phyloP scores from a whole-genome alignment of 2,888 invertebrate genomes.

The Scrobipalpa costella region DNA sequence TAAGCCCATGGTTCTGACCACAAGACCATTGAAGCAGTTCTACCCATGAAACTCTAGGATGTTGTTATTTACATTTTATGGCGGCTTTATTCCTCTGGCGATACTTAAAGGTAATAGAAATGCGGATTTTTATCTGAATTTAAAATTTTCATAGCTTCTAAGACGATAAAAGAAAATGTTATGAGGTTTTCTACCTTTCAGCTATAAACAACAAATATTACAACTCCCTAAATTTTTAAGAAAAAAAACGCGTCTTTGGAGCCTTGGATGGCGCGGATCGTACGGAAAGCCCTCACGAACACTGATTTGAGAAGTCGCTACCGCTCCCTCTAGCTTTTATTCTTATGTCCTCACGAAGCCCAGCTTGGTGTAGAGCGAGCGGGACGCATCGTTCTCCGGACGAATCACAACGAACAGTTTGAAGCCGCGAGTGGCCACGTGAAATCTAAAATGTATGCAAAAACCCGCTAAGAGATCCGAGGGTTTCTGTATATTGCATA shows the following conservation, averaged over 20 bases:
- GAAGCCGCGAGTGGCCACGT: slow-evolving; percentile 86
- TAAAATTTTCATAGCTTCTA: not conserved
- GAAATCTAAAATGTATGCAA: too few species aligned
- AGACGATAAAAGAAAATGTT: not conserved
- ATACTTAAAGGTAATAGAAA: slow-evolving; percentile 1
- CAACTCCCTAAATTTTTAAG: not conserved
- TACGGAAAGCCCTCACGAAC: slow-evolving; percentile 89
- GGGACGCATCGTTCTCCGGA: slow-evolving; percentile 93
- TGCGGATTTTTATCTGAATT: slow-evolving; percentile 8
- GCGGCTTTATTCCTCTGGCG: not conserved
- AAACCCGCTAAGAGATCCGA: too few species aligned
- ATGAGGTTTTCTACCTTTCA: not conserved
- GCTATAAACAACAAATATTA: not conserved
- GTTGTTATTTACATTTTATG: not conserved
- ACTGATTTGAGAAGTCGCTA: too few species aligned
- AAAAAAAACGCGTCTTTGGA: slow-evolving; percentile 61
- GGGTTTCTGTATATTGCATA: too few species aligned
- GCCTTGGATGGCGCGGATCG: slow-evolving; percentile 89
- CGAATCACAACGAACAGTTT: slow-evolving; percentile 92
- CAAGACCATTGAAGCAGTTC: too few species aligned
- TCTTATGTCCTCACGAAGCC: too few species aligned
- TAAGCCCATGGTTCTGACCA: too few species aligned
- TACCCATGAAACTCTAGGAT: not conserved
- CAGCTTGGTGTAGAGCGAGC: slow-evolving; percentile 90
- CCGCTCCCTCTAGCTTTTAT: too few species aligned